A percentile compares a stretch with the other conserved stretches of the same genome.
Evolutionary conservation across 1,140 invertebrate genomes (phyloP).

Genomic region (Himalopsyche phryganea): DNA sequence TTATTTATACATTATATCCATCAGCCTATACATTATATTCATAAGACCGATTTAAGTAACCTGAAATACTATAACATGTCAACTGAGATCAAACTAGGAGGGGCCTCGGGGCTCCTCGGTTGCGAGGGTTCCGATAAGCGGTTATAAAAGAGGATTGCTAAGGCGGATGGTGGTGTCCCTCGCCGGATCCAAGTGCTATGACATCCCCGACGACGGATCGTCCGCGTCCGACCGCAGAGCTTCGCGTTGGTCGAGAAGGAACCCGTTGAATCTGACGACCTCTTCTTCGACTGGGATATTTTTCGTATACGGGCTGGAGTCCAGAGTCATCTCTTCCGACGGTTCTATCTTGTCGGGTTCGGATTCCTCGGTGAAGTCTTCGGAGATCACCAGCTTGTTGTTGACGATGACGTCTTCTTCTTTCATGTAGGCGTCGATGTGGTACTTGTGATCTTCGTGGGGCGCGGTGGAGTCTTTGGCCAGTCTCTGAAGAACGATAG

Average conservation of each 20-base stretch:
- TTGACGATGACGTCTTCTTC: constrained; percentile 30
- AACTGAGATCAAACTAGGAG: constrained; percentile 30
- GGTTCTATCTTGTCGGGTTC: constrained; percentile 7
- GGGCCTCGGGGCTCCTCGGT: constrained; percentile 8
- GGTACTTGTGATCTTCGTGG: constrained; percentile 25
- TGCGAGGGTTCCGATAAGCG: constrained; percentile 31
- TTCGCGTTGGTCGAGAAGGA: constrained; percentile 26
- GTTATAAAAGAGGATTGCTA: constrained; percentile 32
- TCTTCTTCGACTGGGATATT: constrained; percentile 29
- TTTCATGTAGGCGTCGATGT: constrained; percentile 30
- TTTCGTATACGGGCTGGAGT: constrained; percentile 8
- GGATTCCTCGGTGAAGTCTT: constrained; percentile 15
- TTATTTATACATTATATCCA: constrained; percentile 24
- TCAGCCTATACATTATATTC: constrained; percentile 34
- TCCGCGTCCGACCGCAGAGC: constrained; percentile 38
- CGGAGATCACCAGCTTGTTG: constrained; percentile 20
- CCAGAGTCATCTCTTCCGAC: constrained; percentile 7
- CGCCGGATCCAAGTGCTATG: constrained; percentile 40
- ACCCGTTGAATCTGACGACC: constrained; percentile 31
- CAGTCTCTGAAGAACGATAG: constrained; percentile 76
- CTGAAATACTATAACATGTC: constrained; percentile 28
- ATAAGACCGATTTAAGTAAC: constrained; percentile 34
- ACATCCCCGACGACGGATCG: constrained; percentile 50
- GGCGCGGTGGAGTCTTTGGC: constrained; percentile 35
- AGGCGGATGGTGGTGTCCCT: constrained; percentile 30